Evolutionary conservation across 2,113 vertebrate species (phyloP).

Genomic region (Cromileptes altivelis): DNA sequence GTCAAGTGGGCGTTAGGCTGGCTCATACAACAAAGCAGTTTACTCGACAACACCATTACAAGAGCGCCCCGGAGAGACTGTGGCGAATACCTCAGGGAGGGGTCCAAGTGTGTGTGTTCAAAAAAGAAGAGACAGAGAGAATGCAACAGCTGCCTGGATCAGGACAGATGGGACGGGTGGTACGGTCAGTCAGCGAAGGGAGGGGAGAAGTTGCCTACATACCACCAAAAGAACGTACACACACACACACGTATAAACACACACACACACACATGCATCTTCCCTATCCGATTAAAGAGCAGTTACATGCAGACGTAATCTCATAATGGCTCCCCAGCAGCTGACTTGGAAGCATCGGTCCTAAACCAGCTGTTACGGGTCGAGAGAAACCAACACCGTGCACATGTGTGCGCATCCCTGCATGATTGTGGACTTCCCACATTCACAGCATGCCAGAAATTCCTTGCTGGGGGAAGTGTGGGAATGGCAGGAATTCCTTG

Average conservation of each 20-base stretch:
- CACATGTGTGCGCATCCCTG: conserved; percentile 54
- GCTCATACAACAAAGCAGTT: conserved; percentile 60
- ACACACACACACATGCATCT: conserved; percentile 26
- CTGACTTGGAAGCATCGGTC: conserved; percentile 47
- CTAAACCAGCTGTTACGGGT: conserved; percentile 72
- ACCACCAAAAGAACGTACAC: conserved; percentile 10
- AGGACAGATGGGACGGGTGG: conserved; percentile 66
- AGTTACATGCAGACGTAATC: conserved; percentile 44
- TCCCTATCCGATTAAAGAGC: conserved; percentile 52
- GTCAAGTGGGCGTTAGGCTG: conserved; percentile 72
- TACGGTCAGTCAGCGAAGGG: conserved; percentile 51
- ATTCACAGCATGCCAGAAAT: conserved; percentile 70
- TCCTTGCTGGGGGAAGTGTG: conserved; percentile 70
- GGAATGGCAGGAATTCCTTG: conserved; percentile 72
- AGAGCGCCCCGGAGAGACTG: conserved; percentile 26
- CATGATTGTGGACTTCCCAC: conserved; percentile 66
- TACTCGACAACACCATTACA: conserved; percentile 52
- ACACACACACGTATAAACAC: conserved; percentile 21
- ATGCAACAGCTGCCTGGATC: conserved; percentile 72
- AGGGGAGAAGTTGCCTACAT: conserved; percentile 51
- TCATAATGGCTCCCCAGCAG: conserved; percentile 63
- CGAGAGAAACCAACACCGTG: conserved; percentile 65
- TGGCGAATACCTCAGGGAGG: conserved; percentile 54
- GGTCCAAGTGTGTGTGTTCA: conserved; percentile 19
- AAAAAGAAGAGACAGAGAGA: conserved; percentile 23